Evolutionary conservation across 2,113 vertebrate genomes (phyloP).

Genomic region (Perca schrenkii): DNA sequence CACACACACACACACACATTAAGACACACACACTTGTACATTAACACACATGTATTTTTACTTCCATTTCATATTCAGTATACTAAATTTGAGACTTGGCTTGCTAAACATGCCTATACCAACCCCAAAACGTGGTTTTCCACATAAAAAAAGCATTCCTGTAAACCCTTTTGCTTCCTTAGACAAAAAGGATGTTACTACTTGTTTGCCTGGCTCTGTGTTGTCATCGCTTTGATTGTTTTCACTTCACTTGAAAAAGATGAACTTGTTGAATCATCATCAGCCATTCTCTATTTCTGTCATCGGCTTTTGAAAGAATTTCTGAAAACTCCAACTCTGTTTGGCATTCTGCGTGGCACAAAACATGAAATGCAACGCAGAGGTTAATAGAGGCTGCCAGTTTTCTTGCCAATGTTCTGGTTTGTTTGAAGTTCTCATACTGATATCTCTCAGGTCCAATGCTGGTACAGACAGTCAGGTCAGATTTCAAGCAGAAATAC

Average conservation of each 20-base stretch:
- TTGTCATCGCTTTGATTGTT: background rate
- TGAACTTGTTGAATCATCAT: background rate
- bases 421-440: background rate
- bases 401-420: background rate
- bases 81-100: background rate
- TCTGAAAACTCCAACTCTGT: background rate
- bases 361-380: background rate
- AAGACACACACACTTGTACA: background rate
- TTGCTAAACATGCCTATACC: too few relatives aligned
- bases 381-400: background rate
- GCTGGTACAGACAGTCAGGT: constrained; percentile 91
- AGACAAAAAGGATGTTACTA: background rate
- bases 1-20: background rate
- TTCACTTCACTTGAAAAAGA: background rate
- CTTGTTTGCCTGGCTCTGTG: background rate
- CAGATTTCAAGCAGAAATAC: constrained; percentile 96
- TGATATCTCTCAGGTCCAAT: constrained; percentile 85
- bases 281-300: background rate
- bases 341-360: too few relatives aligned
- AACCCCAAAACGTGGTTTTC: too few relatives aligned
- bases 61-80: background rate
- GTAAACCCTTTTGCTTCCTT: background rate
- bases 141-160: background rate
- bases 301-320: background rate
- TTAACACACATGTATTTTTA: background rate